Base-by-base conservation (phyloP, 2,113 vertebrate genomes). In the Tragelaphus buxtoni region DNA sequence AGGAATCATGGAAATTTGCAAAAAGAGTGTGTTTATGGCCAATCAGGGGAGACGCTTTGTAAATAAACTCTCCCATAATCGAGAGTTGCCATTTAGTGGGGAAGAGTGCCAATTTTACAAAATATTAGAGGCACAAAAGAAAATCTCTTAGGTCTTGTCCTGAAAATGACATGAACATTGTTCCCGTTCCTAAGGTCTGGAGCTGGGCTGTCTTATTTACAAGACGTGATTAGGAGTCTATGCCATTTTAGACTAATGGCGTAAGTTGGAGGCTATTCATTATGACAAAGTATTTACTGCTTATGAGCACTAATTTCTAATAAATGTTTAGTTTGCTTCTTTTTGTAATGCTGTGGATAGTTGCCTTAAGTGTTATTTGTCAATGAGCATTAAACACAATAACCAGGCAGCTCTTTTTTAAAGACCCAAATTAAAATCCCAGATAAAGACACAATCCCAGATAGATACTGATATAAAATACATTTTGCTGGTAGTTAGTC, bases 11-110 rank as follows among this genome's bases (percentile, higher is more conserved):
- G 97, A 98, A 97, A 98, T 98, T 96, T 97, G 97, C 98, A 97
- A 97, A 96, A 98, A 95, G 92, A 74, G 91, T 94, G 88, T 81
- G 91, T 97, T 98, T 97, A 92, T 93, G 98, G 96, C 96, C 88
- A 97, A 95, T 96, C 93, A 96, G 95, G 95, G 97, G 96, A 98
- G 93, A 98, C 88, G 96, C 95, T 98, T 98, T 98, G 98, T 95
- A 98, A 98, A 98, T 96, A 98, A 98, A 98, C 95, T 97, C 97
- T 96, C 86, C 85, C 95, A 96, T 97, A 98, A 98, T 55, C 92
- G 96, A 98, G 97, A 98, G 90, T 90, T 98, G 97, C 82, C 53
- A 84, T 97, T 98, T 98, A 98, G 97, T 93, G 90, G 79, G 95
- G n/a, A 58, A 94, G 56, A 97, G 92, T 84, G 84, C 84, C 97